Evolutionary conservation across 2,888 invertebrate genomes (phyloP).

Genomic region (Nomada fucata): DNA sequence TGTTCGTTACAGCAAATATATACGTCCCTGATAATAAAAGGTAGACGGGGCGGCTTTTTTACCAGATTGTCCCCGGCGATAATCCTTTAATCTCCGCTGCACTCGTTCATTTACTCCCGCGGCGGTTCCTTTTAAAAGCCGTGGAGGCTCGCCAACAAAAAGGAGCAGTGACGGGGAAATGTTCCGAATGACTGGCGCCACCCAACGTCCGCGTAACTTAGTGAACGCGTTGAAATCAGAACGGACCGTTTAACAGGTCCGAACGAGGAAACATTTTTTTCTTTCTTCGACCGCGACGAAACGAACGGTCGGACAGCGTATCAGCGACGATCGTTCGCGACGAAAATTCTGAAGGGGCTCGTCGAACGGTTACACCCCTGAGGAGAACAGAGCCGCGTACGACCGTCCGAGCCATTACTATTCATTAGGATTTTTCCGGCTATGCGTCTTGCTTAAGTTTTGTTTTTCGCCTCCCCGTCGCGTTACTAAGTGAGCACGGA

Average conservation of each 20-base stretch:
- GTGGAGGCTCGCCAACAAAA: conserved; percentile 19
- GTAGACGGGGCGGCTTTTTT: conserved; percentile 58
- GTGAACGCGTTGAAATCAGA: conserved; percentile 37
- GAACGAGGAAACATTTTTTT: conserved; percentile 30
- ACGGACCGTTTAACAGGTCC: conserved; percentile 17
- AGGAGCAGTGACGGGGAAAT: conserved; percentile 13
- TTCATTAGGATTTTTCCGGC: conserved; percentile 80
- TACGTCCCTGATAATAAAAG: conserved; percentile 52
- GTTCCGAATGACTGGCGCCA: conserved; percentile 20
- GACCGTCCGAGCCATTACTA: conserved; percentile 76
- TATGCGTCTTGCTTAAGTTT: conserved; percentile 79
- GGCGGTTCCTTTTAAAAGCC: conserved; percentile 35
- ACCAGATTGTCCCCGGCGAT: conserved; percentile 66
- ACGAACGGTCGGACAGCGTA: conserved; percentile 40
- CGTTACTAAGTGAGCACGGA: conserved; percentile 76
- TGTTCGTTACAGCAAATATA: conserved; percentile 41
- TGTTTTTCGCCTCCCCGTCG: conserved; percentile 66
- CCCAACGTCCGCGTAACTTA: conserved; percentile 9
- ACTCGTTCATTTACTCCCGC: conserved; percentile 47
- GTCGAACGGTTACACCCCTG: conserved; percentile 57
- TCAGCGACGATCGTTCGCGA: conserved; percentile 51
- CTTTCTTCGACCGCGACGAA: conserved; percentile 5
- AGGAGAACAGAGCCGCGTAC: conserved; percentile 36
- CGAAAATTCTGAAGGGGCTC: conserved; percentile 40
- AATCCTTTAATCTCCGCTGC: conserved; percentile 66